These are phyloP conservation scores for Drosophila repleta DNA, from an alignment of 1,140 invertebrate genomes.

Conservation along the genomic window DNA sequence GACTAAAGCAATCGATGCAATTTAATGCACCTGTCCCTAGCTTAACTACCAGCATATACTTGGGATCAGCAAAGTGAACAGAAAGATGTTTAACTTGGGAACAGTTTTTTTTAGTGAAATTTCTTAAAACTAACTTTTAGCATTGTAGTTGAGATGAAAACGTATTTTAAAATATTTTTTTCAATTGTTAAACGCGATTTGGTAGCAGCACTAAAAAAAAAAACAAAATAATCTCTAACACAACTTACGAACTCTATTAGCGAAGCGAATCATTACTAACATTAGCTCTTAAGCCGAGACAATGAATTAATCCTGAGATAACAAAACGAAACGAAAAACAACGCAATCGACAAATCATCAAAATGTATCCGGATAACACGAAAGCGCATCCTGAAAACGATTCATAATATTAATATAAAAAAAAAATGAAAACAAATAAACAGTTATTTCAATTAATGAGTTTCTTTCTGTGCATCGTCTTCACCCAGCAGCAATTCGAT, in stretches of 20 bases:
- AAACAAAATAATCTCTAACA: conserved; percentile 49
- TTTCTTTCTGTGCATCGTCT: conserved; percentile 52
- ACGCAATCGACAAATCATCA: conserved; percentile 56
- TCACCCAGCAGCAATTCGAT: conserved; percentile 20
- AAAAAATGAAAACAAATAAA: conserved; percentile 38
- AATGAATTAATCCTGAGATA: conserved; percentile 54
- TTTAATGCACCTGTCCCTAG: conserved; percentile 58
- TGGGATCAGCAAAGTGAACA: conserved; percentile 54
- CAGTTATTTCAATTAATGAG: conserved; percentile 27
- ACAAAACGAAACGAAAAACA: conserved; percentile 73
- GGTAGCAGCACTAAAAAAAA: conserved; percentile 72
- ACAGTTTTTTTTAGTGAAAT: conserved; percentile 78
- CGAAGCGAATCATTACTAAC: conserved; percentile 75
- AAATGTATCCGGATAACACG: conserved; percentile 77
- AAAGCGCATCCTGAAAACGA: conserved; percentile 74
- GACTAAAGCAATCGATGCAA: conserved; percentile 37
- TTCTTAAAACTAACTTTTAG: conserved; percentile 65
- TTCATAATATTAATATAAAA: conserved; percentile 24
- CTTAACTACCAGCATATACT: conserved; percentile 59
- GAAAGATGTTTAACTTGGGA: conserved; percentile 47
- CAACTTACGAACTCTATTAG: conserved; percentile 59
- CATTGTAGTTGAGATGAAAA: conserved; percentile 57
- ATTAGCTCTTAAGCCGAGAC: conserved; percentile 52
- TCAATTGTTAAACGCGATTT: conserved; percentile 74
- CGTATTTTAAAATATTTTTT: conserved; percentile 28